A percentile compares a stretch with the other conserved stretches of the same genome.
phyloP scores from a whole-genome alignment of 1,140 invertebrate species.

The Bombus confusus region DNA sequence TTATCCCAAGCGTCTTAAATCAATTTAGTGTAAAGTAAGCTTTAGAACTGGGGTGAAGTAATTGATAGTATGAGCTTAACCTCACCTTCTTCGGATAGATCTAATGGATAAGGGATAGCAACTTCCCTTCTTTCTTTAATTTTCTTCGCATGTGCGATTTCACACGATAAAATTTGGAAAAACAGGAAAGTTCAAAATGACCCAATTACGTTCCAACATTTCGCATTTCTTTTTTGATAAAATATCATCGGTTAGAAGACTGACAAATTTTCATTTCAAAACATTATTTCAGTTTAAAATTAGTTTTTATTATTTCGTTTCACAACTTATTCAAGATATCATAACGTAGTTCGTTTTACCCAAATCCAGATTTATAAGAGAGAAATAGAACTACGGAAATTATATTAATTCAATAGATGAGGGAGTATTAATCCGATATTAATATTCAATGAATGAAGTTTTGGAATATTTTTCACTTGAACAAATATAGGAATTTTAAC shows the following conservation, averaged over 20 bases:
- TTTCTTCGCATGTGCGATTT: slow-evolving; percentile 61
- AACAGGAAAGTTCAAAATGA: slow-evolving; percentile 29
- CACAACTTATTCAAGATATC: not conserved
- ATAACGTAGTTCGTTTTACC: not conserved
- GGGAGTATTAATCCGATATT: not conserved
- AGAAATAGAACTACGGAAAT: too few species aligned
- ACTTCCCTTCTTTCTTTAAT: slow-evolving; percentile 52
- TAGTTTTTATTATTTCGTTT: not conserved
- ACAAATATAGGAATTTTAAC: not conserved
- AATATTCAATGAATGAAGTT: not conserved
- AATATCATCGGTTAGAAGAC: not conserved
- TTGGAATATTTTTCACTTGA: not conserved
- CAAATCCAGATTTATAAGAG: too few species aligned
- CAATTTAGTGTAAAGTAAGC: slow-evolving; percentile 53
- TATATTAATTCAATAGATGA: not conserved
- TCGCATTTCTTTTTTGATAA: slow-evolving; percentile 1
- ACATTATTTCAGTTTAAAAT: not conserved
- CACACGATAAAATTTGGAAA: slow-evolving; percentile 67
- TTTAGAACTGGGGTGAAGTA: slow-evolving; percentile 52
- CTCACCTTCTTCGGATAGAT: slow-evolving; percentile 40
- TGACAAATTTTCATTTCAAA: not conserved
- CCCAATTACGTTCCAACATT: not conserved
- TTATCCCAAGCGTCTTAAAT: slow-evolving; percentile 30
- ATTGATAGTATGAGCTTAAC: slow-evolving; percentile 63
- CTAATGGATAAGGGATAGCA: slow-evolving; percentile 59